phyloP scores from a whole-genome alignment of 2,888 invertebrate genomes.

The Coelogynopora nodosa region DNA sequence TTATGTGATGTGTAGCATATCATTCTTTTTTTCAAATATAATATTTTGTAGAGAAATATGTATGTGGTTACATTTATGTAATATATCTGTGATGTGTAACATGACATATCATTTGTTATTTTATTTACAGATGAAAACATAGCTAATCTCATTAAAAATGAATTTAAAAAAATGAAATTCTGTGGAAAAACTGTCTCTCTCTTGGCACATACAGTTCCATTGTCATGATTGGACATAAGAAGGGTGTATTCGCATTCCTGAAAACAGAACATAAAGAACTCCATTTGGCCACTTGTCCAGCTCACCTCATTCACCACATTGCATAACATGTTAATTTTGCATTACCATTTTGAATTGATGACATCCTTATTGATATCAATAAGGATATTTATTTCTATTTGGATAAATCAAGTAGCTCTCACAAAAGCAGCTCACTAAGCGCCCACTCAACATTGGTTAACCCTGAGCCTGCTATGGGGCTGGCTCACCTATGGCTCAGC shows the following conservation, averaged over 20 bases:
- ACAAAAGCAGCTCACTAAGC: too few relatives aligned
- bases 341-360: neutral
- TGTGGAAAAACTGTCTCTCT: neutral
- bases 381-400: constrained; percentile 35
- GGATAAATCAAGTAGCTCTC: constrained; percentile 42
- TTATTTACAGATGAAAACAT: constrained; percentile 30
- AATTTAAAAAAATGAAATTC: neutral
- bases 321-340: neutral
- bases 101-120: neutral
- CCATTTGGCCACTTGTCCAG: neutral
- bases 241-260: constrained; percentile 47
- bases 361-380: neutral
- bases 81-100: neutral
- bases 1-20: neutral
- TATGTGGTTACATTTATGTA: neutral
- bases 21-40: neutral
- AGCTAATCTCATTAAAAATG: neutral
- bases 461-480: too few relatives aligned
- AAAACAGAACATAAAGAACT: constrained; percentile 45
- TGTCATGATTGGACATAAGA: constrained; percentile 9
- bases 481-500: too few relatives aligned
- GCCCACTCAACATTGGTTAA: too few relatives aligned
- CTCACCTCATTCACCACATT: neutral
- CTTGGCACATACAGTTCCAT: constrained; percentile 1
- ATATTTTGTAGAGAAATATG: neutral